A percentile compares a stretch with the other conserved stretches of the same genome.
Conservation (phyloP, 1,140 invertebrate species). For the Drosophila nasuta region DNA sequence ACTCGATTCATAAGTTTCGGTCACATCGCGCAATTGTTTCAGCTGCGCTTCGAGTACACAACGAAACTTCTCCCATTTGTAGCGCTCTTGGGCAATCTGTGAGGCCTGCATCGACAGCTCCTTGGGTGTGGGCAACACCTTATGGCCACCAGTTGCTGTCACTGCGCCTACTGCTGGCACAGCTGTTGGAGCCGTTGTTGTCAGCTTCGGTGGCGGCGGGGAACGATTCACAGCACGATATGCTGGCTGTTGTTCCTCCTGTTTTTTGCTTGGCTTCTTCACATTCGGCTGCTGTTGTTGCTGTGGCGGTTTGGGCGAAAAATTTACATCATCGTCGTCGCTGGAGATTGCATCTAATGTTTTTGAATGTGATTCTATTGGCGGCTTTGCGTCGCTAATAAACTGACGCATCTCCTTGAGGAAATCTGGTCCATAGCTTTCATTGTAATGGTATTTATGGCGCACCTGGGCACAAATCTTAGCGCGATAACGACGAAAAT, state of each 20-base stretch:
- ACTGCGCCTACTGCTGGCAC: no score
- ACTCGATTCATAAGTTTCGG: conserved; percentile 91
- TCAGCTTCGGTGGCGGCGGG: conserved; percentile 29
- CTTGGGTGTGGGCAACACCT: conserved; percentile 72
- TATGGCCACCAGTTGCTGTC: not conserved
- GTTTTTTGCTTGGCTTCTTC: conserved; percentile 30
- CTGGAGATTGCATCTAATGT: conserved; percentile 81
- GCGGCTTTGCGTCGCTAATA: conserved; percentile 22
- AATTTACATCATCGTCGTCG: conserved; percentile 68
- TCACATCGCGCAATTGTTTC: conserved; percentile 86
- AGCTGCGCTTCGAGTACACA: conserved; percentile 77
- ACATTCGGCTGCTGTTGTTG: not conserved
- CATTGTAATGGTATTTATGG: conserved; percentile 84
- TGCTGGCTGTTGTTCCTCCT: conserved; percentile 47
- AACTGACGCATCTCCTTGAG: conserved; percentile 43
- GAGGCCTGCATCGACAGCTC: conserved; percentile 78
- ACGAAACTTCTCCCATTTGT: conserved; percentile 87
- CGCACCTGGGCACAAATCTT: conserved; percentile 85
- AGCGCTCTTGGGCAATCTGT: conserved; percentile 85
- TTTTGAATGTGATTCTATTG: conserved; percentile 32
- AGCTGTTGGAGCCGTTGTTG: not conserved
- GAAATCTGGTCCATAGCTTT: conserved; percentile 79
- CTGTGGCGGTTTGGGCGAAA: not conserved
- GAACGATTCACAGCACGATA: conserved; percentile 64
- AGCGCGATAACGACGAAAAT: conserved; percentile 61